These are phyloP conservation scores for Rotaria socialis DNA, from an alignment of 2,888 invertebrate species.

Conservation along the genomic window DNA sequence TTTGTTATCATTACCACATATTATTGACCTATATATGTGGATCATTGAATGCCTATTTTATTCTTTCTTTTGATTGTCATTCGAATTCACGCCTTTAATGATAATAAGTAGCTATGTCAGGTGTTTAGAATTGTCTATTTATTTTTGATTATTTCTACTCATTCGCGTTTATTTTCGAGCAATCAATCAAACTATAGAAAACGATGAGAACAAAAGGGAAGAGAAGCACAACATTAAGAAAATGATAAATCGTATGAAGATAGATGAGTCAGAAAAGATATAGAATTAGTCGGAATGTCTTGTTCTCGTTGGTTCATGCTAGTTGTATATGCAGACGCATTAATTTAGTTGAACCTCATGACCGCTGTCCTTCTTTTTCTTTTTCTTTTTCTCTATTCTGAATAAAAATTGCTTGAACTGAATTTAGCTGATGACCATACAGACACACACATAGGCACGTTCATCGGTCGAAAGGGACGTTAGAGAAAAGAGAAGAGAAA, in stretches of 20 bases:
- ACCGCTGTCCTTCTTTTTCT: conserved; percentile 17
- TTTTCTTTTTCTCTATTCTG: background rate
- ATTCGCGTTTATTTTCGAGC: background rate
- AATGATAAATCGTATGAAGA: background rate
- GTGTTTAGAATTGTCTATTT: background rate
- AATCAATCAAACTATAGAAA: background rate
- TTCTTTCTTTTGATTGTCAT: background rate
- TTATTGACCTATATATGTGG: background rate
- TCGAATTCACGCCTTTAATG: background rate
- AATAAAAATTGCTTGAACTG: conserved; percentile 3
- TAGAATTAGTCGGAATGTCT: conserved; percentile 11
- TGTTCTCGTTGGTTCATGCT: background rate
- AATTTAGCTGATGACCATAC: background rate
- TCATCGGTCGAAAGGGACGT: conserved; percentile 3
- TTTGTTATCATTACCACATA: background rate
- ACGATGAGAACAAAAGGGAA: background rate
- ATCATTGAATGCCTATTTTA: background rate
- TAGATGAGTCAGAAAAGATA: conserved; percentile 11
- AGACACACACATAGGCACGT: too few relatives aligned
- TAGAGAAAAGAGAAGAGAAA: background rate
- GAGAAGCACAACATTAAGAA: background rate
- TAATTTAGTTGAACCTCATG: conserved; percentile 24
- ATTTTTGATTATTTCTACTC: background rate
- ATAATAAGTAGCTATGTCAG: background rate
- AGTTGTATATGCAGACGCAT: background rate